These are phyloP conservation scores for Drosophila ambigua DNA, from an alignment of 1,140 invertebrate species.

Conservation along the genomic window DNA sequence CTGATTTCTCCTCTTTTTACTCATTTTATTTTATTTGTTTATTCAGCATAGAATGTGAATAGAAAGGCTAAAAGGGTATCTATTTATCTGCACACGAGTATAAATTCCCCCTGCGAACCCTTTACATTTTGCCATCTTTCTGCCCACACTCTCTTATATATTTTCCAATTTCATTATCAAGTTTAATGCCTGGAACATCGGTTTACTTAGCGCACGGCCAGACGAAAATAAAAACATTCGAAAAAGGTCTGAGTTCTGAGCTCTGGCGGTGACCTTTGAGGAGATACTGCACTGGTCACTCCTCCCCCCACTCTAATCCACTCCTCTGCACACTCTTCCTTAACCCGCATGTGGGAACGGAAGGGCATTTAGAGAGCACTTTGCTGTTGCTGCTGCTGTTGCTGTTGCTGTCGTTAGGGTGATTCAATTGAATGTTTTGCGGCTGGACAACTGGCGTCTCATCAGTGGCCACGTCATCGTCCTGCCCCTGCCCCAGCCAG, in stretches of 20 bases:
- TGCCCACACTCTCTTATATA: not conserved
- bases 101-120: not conserved
- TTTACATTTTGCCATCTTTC: slow-evolving; percentile 8
- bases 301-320: not conserved
- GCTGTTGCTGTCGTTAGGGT: slow-evolving; percentile 32
- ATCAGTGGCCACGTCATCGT: slow-evolving; percentile 46
- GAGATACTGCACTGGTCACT: slow-evolving; percentile 8
- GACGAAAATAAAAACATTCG: slow-evolving; percentile 30
- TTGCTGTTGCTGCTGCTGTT: slow-evolving; percentile 39
- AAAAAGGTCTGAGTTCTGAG: slow-evolving; percentile 25
- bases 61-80: too few relatives aligned
- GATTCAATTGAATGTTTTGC: slow-evolving; percentile 69
- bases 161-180: slow-evolving; percentile 76
- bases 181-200: slow-evolving; percentile 59
- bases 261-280: slow-evolving; percentile 33
- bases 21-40: too few relatives aligned
- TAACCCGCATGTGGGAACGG: slow-evolving; percentile 24
- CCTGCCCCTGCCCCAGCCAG: slow-evolving; percentile 10
- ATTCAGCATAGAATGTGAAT: too few relatives aligned
- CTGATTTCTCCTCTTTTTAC: too few relatives aligned
- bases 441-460: slow-evolving; percentile 54
- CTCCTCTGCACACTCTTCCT: not conserved
- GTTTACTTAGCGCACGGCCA: slow-evolving; percentile 50
- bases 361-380: slow-evolving; percentile 18
- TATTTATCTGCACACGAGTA: not conserved